These are phyloP conservation scores for Alcis repandata DNA, from an alignment of 2,888 invertebrate species.

Conservation along the genomic window DNA sequence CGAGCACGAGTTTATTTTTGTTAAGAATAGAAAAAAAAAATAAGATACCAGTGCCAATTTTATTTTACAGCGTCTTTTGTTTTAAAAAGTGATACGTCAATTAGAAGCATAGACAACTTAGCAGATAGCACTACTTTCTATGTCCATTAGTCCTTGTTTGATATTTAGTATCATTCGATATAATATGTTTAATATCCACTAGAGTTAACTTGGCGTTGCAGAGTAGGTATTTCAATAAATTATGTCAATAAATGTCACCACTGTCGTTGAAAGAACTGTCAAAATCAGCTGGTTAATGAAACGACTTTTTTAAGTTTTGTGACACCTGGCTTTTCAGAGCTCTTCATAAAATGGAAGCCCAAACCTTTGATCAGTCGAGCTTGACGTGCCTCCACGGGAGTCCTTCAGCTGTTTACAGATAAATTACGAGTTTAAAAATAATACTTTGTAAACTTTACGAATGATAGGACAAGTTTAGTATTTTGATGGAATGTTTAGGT, in stretches of 20 bases:
- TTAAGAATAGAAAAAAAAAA: not conserved
- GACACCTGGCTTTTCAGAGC: not conserved
- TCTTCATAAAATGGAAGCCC: constrained; percentile 4
- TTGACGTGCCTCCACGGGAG: constrained; percentile 65
- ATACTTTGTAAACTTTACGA: constrained; percentile 35
- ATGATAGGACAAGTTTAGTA: constrained; percentile 13
- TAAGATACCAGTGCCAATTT: not conserved
- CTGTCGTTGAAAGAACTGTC: no score
- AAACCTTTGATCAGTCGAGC: constrained; percentile 13
- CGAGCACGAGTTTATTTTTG: not conserved
- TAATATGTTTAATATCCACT: no score
- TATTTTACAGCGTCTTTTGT: not conserved
- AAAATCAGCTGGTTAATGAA: no score
- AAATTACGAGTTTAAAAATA: constrained; percentile 34
- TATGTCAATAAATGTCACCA: no score
- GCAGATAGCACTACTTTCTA: no score
- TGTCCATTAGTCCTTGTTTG: no score
- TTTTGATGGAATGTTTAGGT: constrained; percentile 27
- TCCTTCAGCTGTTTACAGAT: constrained; percentile 54
- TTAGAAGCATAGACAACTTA: no score
- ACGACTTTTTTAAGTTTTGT: no score
- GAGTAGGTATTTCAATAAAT: no score
- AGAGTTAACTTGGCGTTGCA: no score
- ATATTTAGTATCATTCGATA: no score
- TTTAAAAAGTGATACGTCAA: no score